A percentile compares a stretch with the other conserved stretches of the same genome.
phyloP scores from a whole-genome alignment of 2,113 vertebrate species.

The Antechinus stuartii region DNA sequence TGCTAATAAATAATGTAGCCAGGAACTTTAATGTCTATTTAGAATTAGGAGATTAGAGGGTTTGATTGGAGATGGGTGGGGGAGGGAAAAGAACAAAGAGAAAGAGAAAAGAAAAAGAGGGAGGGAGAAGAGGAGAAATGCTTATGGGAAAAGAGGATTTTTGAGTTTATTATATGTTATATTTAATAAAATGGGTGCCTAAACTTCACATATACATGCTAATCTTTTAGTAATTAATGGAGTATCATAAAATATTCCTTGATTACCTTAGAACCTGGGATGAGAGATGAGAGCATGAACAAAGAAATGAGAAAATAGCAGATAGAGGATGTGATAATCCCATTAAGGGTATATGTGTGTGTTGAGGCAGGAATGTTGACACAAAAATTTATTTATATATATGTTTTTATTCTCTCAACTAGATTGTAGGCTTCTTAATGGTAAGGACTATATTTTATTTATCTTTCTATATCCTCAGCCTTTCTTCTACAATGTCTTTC shows the following conservation, averaged over 20 bases:
- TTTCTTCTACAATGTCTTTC: not conserved
- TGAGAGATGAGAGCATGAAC: not conserved
- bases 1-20: not conserved
- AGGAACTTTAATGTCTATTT: not conserved
- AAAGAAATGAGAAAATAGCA: not conserved
- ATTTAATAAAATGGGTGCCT: not conserved
- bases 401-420: not conserved
- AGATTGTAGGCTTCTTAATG: constrained; percentile 19
- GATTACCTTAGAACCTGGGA: not conserved
- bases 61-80: not conserved
- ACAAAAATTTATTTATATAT: not conserved
- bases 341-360: not conserved
- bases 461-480: constrained; percentile 5
- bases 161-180: not conserved
- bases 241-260: not conserved
- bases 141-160: not conserved
- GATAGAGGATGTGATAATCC: not conserved
- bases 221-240: not conserved
- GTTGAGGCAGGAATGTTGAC: not conserved
- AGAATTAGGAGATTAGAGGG: not conserved
- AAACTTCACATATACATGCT: not conserved
- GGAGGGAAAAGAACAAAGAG: not conserved
- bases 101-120: too few relatives aligned
- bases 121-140: not conserved
- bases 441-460: not conserved